Evolutionary conservation across 2,888 invertebrate genomes (phyloP), one percentile per base, ranked within the genome.

Genomic region (Spicauda simplicius): DNA sequence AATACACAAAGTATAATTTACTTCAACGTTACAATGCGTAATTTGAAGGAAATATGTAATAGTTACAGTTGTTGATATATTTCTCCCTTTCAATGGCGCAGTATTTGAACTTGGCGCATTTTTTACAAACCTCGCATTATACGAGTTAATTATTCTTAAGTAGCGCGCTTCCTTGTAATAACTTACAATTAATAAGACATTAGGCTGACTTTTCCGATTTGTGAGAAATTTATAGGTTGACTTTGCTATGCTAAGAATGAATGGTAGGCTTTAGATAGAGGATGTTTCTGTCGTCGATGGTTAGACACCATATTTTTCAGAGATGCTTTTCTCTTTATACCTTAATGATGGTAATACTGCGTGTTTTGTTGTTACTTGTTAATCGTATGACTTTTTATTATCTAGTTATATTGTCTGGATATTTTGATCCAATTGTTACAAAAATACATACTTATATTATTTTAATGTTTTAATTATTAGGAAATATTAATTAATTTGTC

Each of bases 61-160:
- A 78, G 77, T 74, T 78, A 76, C 71, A 83, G 83, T 83, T 76
- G 82, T 83, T 85, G 82, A 85, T 84, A 83, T 82, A 83, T 84
- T 78, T 76, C 80, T 80, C 68, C 64, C 65, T 80, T 79, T 80
- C 77, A 74, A 71, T 69, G 62, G 66, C 66, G 76, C 73, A 33
- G 33, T 33, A 79, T 82, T 81, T 77, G 74, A 76, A 81, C 79
- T 79, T 79, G 60, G 54, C 50, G 78, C 75, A 75, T 70, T 70
- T 66, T 69, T 71, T 61, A 48, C 50, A 30, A 37, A 48, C 50
- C 19, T 59, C 48, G 45, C 55, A 66, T 59, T 66, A 66, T 66
- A 66, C 55, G 66, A 66, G 66, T 66, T 66, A 66, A 66, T 66
- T 66, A 66, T 66, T 60, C 59, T 55, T 66, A 66, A 60, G 66